A percentile compares a stretch with the other conserved stretches of the same genome.
These are phyloP conservation scores for Sapayoa aenigma DNA, from an alignment of 2,113 vertebrate genomes.

Conservation along the genomic window DNA sequence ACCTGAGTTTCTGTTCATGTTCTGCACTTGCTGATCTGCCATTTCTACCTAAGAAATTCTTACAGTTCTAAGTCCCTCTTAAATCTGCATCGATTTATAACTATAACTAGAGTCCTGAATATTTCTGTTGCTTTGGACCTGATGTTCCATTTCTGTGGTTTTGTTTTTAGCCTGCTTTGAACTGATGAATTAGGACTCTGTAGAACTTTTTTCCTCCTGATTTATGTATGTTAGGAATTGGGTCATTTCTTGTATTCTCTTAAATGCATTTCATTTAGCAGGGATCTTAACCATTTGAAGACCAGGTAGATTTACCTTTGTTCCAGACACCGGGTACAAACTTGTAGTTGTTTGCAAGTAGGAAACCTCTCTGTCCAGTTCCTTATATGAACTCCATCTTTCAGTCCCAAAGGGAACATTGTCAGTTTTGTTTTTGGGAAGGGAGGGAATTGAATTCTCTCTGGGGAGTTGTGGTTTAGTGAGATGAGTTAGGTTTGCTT, in stretches of 20 bases:
- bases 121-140: background rate
- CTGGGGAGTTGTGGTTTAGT: background rate
- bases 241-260: background rate
- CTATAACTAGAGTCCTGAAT: background rate
- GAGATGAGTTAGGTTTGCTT: background rate
- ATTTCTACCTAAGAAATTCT: background rate
- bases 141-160: background rate
- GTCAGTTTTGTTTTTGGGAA: background rate
- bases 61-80: background rate
- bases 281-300: background rate
- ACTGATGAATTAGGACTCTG: background rate
- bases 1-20: background rate
- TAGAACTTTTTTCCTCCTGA: background rate
- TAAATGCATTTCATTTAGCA: background rate
- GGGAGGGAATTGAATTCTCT: background rate
- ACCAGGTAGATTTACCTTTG: background rate
- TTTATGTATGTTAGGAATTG: background rate
- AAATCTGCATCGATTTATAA: background rate
- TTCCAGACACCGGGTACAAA: background rate
- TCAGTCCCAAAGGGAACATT: background rate
- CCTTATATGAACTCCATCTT: background rate
- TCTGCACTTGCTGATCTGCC: background rate
- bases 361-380: background rate
- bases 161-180: background rate
- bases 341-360: background rate